Base-by-base conservation (phyloP, 2,113 vertebrate species). In the Toxotes chatareus region DNA sequence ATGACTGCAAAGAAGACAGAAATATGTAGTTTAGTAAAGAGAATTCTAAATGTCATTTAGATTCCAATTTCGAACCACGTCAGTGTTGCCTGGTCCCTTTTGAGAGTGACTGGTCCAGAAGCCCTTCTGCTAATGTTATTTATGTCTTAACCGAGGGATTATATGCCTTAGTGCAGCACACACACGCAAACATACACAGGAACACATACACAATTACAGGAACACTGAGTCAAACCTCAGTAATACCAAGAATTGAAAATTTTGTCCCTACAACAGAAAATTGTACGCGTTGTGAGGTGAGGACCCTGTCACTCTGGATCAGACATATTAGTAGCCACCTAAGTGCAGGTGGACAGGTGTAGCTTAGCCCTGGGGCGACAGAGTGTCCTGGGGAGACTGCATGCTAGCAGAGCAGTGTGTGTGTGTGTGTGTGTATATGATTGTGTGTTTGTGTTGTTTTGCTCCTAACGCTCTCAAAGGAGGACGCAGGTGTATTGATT, bases 401-500 rank as follows among this genome's bases (percentile, higher is more conserved):
- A 72, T 57, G 56, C 68, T 49, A 53, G 83, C 62, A 68, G 83
- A 73, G 64, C 77, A 70, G 67, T 69, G 80, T 79, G 57, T 72
- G 70, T 72, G 56, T 66, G 42, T 47, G 68, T 46, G 47, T 66
- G 53, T 49, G 64, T 19, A 36, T 38, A 36, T 66, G 55, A 40
- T 17, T 64, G 61, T 80, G 80, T 40, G 42, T 69, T 55, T 64
- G 69, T 71, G 68, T 79, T 76, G 40, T 80, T 85, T 76, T 76
- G 38, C 71, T 86, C 49, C 53, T 73, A 71, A 88, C 64, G 38
- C 73, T 84, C 87, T 93, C 81, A 68, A 71, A 87, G 79, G 86
- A 91, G 69, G 88, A 88, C 11, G 36, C 81, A 49, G 74, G 79
- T 59, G 77, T 92, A 94, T 94, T 92, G 93, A 93, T 94, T 93